Evolutionary conservation across 2,888 invertebrate species (phyloP).

Genomic region (Eumerus sabulonum): DNA sequence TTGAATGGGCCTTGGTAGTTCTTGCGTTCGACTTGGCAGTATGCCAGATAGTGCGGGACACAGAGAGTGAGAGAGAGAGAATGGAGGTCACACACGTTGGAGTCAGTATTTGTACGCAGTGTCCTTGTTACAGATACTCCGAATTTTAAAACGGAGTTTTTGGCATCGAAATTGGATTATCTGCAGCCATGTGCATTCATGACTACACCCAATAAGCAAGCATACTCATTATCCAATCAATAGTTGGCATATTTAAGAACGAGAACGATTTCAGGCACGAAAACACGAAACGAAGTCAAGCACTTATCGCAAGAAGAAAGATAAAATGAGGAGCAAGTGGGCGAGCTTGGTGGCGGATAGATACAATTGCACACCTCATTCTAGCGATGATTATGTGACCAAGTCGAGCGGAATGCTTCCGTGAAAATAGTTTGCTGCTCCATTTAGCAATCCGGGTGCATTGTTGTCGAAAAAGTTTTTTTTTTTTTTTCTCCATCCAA

Average conservation of each 20-base stretch:
- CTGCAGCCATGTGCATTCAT: no score
- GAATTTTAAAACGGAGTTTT: conserved; percentile 1
- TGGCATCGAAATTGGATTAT: conserved; percentile 18
- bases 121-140: conserved; percentile 43
- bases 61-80: no score
- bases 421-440: conserved; percentile 28
- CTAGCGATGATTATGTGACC: no score
- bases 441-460: conserved; percentile 29
- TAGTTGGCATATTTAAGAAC: conserved; percentile 13
- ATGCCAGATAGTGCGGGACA: no score
- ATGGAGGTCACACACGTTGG: no score
- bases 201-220: no score
- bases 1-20: not conserved
- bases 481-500: no score
- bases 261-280: not conserved
- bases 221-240: not conserved
- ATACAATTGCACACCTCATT: conserved; percentile 8
- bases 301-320: not conserved
- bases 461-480: conserved; percentile 23
- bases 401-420: not conserved
- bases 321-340: no score
- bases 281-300: not conserved
- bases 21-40: conserved; percentile 54
- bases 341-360: not conserved
- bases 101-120: conserved; percentile 40